phyloP scores from a whole-genome alignment of 2,888 invertebrate genomes.

The Diabrotica balteata region DNA sequence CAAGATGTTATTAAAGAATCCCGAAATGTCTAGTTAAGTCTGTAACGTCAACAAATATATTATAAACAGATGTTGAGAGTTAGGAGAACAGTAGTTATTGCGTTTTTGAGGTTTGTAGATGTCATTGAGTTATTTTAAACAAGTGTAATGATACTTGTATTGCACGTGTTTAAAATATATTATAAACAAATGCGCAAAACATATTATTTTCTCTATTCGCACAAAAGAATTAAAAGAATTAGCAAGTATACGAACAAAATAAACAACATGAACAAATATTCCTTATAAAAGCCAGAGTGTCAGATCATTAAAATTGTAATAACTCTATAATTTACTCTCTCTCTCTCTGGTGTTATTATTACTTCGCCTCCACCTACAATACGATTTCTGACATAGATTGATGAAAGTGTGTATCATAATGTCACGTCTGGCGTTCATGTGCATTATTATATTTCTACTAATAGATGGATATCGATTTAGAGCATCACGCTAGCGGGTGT shows the following conservation, averaged over 20 bases:
- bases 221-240: neutral
- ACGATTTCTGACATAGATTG: constrained; percentile 26
- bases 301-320: neutral
- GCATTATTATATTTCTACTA: constrained; percentile 16
- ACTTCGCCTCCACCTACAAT: constrained; percentile 26
- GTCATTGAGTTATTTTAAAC: too few species aligned
- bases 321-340: constrained; percentile 5
- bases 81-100: too few species aligned
- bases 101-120: too few species aligned
- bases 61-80: too few species aligned
- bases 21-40: too few species aligned
- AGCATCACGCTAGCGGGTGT: neutral
- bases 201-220: too few species aligned
- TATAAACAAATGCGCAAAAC: too few species aligned
- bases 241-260: neutral
- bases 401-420: constrained; percentile 23
- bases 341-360: constrained; percentile 14
- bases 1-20: too few species aligned
- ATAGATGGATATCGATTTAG: neutral
- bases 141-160: too few species aligned
- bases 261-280: neutral
- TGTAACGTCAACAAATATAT: too few species aligned
- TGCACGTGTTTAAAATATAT: too few species aligned
- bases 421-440: constrained; percentile 20
- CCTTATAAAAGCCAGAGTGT: neutral